These are phyloP conservation scores for Argentina silus DNA, from an alignment of 2,797 vertebrate genomes.

Conservation along the genomic window DNA sequence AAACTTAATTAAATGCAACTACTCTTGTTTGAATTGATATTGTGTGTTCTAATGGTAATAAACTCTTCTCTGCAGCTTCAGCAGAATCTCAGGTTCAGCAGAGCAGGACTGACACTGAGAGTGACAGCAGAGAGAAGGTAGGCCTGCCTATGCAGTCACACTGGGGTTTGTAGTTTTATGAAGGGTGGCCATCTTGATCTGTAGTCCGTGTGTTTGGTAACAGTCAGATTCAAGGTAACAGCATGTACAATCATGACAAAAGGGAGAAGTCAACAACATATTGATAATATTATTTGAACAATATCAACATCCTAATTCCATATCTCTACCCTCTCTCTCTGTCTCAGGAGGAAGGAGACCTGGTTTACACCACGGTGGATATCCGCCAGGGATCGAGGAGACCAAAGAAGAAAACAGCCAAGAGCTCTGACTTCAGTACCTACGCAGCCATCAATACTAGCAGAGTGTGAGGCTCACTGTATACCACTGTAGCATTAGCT, in stretches of 20 bases:
- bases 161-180: not conserved
- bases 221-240: not conserved
- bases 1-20: too few relatives aligned
- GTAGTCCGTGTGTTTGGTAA: not conserved
- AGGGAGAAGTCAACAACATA: not conserved
- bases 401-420: conserved; percentile 10
- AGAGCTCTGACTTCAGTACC: conserved; percentile 24
- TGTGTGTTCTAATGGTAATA: not conserved
- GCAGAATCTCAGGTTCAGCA: not conserved
- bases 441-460: conserved; percentile 29
- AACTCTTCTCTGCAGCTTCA: not conserved
- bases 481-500: not conserved
- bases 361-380: conserved; percentile 30
- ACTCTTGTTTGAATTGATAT: too few relatives aligned
- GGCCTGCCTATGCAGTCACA: too few relatives aligned
- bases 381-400: conserved; percentile 8
- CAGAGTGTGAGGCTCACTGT: not conserved
- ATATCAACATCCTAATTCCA: not conserved
- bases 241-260: not conserved
- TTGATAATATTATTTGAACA: not conserved
- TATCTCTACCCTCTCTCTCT: not conserved
- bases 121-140: not conserved
- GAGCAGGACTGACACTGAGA: not conserved
- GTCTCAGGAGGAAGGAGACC: conserved; percentile 23
- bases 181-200: not conserved